A percentile compares a stretch with the other conserved stretches of the same genome.
phyloP scores from a whole-genome alignment of 2,888 invertebrate genomes.

The Pristionchus exspectatus region DNA sequence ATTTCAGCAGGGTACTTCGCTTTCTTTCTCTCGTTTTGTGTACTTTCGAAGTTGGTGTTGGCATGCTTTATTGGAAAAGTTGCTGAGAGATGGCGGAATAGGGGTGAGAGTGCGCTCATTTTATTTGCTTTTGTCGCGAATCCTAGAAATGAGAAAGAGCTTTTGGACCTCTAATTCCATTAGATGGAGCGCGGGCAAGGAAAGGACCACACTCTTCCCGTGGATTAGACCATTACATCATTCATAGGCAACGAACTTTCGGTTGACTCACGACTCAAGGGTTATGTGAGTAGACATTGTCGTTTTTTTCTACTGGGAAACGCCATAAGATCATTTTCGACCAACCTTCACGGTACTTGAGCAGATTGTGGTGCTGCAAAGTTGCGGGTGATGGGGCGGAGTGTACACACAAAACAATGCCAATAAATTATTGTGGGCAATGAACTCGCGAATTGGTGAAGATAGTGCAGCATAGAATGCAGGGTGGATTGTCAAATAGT shows the following conservation, averaged over 20 bases:
- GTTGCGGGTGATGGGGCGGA: too few relatives aligned
- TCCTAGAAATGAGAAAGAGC: not conserved
- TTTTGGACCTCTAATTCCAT: not conserved
- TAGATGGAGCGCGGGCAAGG: not conserved
- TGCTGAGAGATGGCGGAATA: not conserved
- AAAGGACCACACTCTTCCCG: not conserved
- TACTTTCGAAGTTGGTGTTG: not conserved
- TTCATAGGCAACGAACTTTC: not conserved
- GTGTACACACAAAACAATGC: too few relatives aligned
- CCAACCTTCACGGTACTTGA: not conserved
- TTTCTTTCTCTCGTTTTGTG: not conserved
- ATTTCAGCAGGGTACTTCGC: not conserved
- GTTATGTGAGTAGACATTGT: not conserved
- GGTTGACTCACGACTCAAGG: not conserved
- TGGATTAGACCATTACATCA: not conserved
- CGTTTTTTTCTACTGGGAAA: not conserved
- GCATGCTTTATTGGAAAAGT: not conserved
- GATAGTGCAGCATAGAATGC: not conserved
- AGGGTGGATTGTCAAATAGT: not conserved
- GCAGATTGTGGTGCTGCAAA: not conserved
- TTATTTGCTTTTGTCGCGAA: not conserved
- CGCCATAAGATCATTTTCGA: not conserved
- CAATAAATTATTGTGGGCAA: too few relatives aligned
- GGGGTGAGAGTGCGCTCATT: not conserved
- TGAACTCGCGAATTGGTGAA: too few relatives aligned